A percentile compares a stretch with the other conserved stretches of the same genome.
phyloP scores from a whole-genome alignment of 30 jellyfish, hydroid and myxozoan genomes.

The Turritopsis rubra region DNA sequence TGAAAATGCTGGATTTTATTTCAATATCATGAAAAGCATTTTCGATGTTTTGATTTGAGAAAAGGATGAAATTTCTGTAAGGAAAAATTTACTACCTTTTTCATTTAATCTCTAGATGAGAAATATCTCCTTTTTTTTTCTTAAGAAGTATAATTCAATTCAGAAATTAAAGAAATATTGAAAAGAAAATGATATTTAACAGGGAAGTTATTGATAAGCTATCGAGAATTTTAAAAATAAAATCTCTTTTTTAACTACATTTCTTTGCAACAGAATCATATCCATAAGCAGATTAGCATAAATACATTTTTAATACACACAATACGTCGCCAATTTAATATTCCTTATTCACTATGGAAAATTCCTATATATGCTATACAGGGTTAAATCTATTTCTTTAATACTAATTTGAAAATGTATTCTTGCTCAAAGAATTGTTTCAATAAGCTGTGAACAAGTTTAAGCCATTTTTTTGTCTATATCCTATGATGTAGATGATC shows the following conservation, averaged over 20 bases:
- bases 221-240: neutral
- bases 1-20: too few species aligned
- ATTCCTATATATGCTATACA: neutral
- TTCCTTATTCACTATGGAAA: neutral
- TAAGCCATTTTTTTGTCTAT: neutral
- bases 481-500: neutral
- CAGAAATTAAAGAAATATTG: neutral
- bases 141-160: neutral
- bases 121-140: neutral
- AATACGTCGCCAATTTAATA: neutral
- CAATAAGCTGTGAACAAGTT: neutral
- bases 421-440: neutral
- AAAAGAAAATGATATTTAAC: neutral
- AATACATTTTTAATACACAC: neutral
- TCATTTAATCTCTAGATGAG: neutral
- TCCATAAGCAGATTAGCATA: neutral
- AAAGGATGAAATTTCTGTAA: neutral
- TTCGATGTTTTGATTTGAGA: neutral
- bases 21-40: too few species aligned
- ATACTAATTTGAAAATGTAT: neutral
- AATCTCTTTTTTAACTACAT: neutral
- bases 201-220: neutral
- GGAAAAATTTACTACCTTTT: neutral
- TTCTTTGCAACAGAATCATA: neutral
- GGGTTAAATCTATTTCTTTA: neutral